These are phyloP conservation scores for Pygocentrus nattereri DNA, from an alignment of 2,797 vertebrate species.

Conservation along the genomic window DNA sequence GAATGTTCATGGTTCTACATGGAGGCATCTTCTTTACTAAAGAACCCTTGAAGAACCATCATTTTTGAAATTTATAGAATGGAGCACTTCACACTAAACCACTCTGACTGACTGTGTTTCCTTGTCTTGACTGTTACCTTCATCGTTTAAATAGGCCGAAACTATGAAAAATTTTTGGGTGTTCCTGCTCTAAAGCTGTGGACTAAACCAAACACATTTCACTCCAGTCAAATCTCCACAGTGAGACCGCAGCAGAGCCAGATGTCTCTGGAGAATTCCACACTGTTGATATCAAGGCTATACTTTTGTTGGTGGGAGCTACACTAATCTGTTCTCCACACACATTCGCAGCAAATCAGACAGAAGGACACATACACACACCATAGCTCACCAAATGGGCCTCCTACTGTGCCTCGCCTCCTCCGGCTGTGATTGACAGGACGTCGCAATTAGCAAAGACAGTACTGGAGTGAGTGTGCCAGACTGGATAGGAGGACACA, in stretches of 20 bases:
- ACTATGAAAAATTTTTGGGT: too few relatives aligned
- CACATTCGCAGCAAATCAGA: background rate
- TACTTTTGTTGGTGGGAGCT: background rate
- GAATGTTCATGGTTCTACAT: too few relatives aligned
- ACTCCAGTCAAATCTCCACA: background rate
- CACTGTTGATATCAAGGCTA: background rate
- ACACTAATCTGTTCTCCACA: background rate
- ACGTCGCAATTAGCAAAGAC: conserved; percentile 31
- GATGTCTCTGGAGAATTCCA: background rate
- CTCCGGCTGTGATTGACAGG: conserved; percentile 35
- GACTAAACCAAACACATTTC: background rate
- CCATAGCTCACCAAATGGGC: conserved; percentile 14
- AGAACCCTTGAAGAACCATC: too few relatives aligned
- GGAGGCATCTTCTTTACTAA: too few relatives aligned
- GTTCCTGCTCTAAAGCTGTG: too few relatives aligned
- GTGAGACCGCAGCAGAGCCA: background rate
- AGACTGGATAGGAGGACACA: background rate
- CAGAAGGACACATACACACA: conserved; percentile 7
- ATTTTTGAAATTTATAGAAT: too few relatives aligned
- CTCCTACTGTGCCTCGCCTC: conserved; percentile 15
- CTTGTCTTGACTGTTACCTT: too few relatives aligned
- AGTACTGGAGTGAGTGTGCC: background rate
- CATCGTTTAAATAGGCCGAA: too few relatives aligned
- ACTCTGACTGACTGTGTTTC: too few relatives aligned
- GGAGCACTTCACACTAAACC: too few relatives aligned